These are phyloP conservation scores for Sebastes wilsoni DNA, from an alignment of 2,797 vertebrate species.

Conservation along the genomic window DNA sequence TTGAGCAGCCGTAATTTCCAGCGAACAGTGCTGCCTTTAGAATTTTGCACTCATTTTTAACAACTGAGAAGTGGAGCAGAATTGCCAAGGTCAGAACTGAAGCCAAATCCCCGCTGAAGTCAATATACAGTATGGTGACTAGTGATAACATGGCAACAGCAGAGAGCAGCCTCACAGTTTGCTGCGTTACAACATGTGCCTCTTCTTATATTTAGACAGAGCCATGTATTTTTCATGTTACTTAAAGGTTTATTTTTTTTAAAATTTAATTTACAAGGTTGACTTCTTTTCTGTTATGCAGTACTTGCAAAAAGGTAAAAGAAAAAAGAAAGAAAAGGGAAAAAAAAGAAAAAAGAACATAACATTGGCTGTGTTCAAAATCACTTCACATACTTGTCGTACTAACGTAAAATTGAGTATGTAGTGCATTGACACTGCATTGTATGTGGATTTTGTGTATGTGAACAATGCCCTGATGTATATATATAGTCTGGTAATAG, in stretches of 20 bases:
- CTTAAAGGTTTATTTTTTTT: background rate
- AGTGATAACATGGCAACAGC: slow-evolving; percentile 24
- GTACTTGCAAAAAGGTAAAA: background rate
- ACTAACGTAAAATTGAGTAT: background rate
- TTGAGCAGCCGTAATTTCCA: slow-evolving; percentile 42
- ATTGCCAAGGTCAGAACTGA: slow-evolving; percentile 46
- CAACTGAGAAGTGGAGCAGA: slow-evolving; percentile 29
- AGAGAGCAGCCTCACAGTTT: background rate
- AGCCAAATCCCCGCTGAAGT: slow-evolving; percentile 34
- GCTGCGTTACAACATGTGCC: background rate
- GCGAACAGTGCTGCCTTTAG: slow-evolving; percentile 24
- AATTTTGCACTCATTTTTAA: slow-evolving; percentile 33
- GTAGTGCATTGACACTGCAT: background rate
- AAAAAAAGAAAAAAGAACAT: background rate
- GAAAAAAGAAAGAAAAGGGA: background rate
- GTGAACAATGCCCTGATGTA: background rate
- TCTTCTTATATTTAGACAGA: background rate
- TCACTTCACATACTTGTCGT: no score
- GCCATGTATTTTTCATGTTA: background rate
- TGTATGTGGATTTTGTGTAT: background rate
- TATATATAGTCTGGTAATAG: no score
- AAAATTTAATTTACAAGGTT: background rate
- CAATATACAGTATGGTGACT: background rate
- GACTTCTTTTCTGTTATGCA: background rate
- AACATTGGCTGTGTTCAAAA: background rate